Conservation (phyloP, 2,888 invertebrate genomes). For the Muschampia plurimacula region DNA sequence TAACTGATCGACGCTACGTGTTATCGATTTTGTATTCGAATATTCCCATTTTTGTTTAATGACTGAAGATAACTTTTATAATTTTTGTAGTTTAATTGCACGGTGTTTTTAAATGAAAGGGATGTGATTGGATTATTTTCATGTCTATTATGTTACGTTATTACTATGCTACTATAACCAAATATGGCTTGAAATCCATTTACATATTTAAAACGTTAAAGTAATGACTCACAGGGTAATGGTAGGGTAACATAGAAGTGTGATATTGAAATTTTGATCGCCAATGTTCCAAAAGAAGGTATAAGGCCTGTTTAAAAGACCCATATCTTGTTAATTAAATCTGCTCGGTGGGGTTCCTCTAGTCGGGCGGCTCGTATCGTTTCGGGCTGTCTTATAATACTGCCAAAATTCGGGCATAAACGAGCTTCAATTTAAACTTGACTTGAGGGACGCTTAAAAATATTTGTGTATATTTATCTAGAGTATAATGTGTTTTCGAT, state of each 20-base stretch:
- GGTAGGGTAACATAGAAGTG: conserved; percentile 44
- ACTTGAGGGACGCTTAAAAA: conserved; percentile 50
- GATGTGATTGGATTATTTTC: not conserved
- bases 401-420: conserved; percentile 78
- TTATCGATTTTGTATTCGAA: conserved; percentile 37
- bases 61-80: conserved; percentile 9
- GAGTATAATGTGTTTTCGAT: conserved; percentile 55
- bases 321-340: conserved; percentile 86
- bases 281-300: conserved; percentile 78
- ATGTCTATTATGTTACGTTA: not conserved
- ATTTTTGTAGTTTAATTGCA: conserved; percentile 1
- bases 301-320: conserved; percentile 77
- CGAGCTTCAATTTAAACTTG: conserved; percentile 80
- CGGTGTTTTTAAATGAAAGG: not conserved
- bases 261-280: conserved; percentile 70
- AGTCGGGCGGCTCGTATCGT: conserved; percentile 63
- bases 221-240: not conserved
- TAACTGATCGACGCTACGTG: conserved; percentile 53
- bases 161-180: not conserved
- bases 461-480: conserved; percentile 39
- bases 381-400: conserved; percentile 69
- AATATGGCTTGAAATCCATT: too few relatives aligned
- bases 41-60: conserved; percentile 24
- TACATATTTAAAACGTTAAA: not conserved
- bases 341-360: conserved; percentile 77